Conservation (phyloP, 2,888 invertebrate genomes). For the Tinea trinotella region DNA sequence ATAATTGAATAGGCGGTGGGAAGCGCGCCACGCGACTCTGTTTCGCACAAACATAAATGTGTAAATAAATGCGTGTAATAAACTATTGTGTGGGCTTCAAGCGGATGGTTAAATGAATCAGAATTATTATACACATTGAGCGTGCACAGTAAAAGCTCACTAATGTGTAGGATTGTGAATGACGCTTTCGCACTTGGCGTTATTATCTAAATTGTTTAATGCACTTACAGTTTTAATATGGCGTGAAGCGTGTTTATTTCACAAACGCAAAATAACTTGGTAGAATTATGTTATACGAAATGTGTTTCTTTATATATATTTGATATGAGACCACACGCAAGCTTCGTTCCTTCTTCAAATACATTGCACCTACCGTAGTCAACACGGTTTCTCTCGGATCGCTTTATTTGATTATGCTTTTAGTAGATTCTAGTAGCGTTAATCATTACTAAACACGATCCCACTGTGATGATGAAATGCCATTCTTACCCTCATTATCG, state of each 20-base stretch:
- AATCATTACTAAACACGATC: slow-evolving; percentile 58
- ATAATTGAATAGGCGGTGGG: slow-evolving; percentile 68
- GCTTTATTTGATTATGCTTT: slow-evolving; percentile 9
- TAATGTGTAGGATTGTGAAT: slow-evolving; percentile 29
- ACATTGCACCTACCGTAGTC: background rate
- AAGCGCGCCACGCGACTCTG: slow-evolving; percentile 54
- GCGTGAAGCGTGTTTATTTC: too few relatives aligned
- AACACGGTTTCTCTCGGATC: background rate
- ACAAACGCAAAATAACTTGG: too few relatives aligned
- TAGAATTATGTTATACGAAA: too few relatives aligned
- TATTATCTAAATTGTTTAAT: slow-evolving; percentile 61
- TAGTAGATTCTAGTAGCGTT: slow-evolving; percentile 30
- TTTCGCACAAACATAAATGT: slow-evolving; percentile 37
- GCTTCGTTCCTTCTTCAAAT: background rate
- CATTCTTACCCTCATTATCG: slow-evolving; percentile 58
- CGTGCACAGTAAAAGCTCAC: background rate
- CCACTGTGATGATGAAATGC: slow-evolving; percentile 55
- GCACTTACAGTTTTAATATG: slow-evolving; percentile 41
- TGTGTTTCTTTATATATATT: background rate
- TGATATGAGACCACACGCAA: slow-evolving; percentile 13
- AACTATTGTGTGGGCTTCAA: slow-evolving; percentile 45
- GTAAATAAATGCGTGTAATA: slow-evolving; percentile 55
- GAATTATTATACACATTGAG: slow-evolving; percentile 26
- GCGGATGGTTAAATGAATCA: slow-evolving; percentile 45
- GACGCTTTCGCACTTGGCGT: slow-evolving; percentile 37